phyloP scores from a whole-genome alignment of 2,888 invertebrate species.

The Mactromeris polynyma region DNA sequence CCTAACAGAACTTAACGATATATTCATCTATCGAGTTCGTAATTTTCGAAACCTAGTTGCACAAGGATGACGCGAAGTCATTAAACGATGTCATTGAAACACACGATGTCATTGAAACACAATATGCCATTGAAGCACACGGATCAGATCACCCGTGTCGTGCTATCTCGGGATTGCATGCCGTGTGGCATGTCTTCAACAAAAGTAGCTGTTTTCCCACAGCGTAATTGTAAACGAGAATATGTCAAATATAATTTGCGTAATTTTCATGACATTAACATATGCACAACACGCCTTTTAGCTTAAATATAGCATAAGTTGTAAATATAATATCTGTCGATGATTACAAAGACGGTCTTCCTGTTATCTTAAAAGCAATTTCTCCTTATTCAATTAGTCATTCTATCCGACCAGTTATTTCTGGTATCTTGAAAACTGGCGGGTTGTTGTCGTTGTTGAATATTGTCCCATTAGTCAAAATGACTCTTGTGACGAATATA shows the following conservation, averaged over 20 bases:
- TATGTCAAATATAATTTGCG: neutral
- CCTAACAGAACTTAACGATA: too few species aligned
- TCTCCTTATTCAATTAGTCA: neutral
- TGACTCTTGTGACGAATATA: neutral
- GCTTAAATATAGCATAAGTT: neutral
- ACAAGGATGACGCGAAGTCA: too few species aligned
- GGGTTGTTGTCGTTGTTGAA: neutral
- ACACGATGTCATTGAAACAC: too few species aligned
- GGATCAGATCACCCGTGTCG: too few species aligned
- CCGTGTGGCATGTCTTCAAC: neutral
- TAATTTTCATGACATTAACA: neutral
- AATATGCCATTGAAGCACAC: too few species aligned
- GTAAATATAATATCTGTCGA: neutral
- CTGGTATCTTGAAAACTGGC: neutral
- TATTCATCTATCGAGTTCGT: too few species aligned
- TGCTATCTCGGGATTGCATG: neutral
- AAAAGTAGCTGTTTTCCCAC: neutral
- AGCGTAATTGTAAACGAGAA: neutral
- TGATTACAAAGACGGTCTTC: neutral
- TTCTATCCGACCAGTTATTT: neutral
- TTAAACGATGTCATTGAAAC: too few species aligned
- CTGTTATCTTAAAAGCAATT: neutral
- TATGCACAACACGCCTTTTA: neutral
- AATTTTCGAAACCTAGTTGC: too few species aligned
- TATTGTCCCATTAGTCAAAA: slow-evolving; percentile 5